Evolutionary conservation across 2,113 vertebrate species (phyloP).

Genomic region (Theristicus caerulescens): DNA sequence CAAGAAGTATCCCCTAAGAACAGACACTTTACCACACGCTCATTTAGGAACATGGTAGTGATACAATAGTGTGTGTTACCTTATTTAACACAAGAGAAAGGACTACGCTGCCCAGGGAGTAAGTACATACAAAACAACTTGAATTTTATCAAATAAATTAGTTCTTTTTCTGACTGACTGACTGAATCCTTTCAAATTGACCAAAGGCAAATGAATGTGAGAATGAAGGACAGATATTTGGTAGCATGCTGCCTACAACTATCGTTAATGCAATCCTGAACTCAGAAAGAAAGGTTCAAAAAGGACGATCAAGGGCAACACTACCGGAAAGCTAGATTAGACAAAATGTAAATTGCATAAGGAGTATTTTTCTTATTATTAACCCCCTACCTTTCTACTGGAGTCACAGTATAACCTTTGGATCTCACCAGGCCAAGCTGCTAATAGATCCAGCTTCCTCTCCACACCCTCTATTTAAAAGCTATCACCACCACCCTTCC

Average conservation of each 20-base stretch:
- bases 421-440: neutral
- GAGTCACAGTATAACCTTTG: neutral
- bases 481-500: neutral
- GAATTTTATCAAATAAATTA: neutral
- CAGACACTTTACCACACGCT: neutral
- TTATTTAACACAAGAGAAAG: neutral
- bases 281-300: neutral
- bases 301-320: neutral
- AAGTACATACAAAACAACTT: neutral
- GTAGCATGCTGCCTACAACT: rapidly evolving
- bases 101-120: neutral
- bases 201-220: rapidly evolving
- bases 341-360: neutral
- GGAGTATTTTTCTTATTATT: neutral
- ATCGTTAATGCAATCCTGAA: neutral
- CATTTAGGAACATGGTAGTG: neutral
- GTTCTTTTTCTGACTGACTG: neutral
- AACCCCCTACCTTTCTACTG: neutral
- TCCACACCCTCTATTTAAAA: neutral
- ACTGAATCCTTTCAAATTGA: neutral
- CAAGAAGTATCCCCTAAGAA: neutral
- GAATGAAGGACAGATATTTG: neutral
- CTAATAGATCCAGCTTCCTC: neutral
- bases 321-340: neutral
- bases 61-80: rapidly evolving